These are phyloP conservation scores for Caloenas nicobarica DNA, from an alignment of 2,113 vertebrate genomes.

Conservation along the genomic window DNA sequence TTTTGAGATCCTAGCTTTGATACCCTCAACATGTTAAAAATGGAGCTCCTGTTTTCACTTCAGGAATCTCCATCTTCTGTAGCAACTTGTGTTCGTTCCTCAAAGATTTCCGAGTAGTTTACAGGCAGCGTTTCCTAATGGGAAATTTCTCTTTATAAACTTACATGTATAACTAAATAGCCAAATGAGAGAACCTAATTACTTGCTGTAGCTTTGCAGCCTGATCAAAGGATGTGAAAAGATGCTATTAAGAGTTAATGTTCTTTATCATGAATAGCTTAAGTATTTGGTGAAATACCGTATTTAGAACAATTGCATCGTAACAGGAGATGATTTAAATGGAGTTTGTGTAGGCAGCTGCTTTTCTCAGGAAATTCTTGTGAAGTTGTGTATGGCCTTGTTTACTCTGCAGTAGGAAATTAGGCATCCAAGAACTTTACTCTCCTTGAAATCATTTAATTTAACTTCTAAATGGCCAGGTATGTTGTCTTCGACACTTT, in stretches of 20 bases:
- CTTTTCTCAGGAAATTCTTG: conserved; percentile 37
- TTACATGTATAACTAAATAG: not conserved
- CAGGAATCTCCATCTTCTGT: not conserved
- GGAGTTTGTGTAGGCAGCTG: conserved; percentile 12
- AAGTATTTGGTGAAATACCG: not conserved
- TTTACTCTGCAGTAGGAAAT: not conserved
- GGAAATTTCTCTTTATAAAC: not conserved
- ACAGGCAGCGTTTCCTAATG: not conserved
- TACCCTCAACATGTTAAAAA: not conserved
- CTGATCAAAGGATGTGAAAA: not conserved
- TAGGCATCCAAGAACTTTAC: not conserved
- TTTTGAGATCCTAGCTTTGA: not conserved
- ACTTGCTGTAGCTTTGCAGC: not conserved
- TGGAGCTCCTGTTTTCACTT: not conserved
- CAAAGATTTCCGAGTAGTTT: not conserved
- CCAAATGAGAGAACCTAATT: not conserved
- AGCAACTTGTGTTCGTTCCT: not conserved
- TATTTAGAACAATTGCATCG: conserved; percentile 27
- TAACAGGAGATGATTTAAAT: conserved; percentile 18
- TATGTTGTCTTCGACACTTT: not conserved
- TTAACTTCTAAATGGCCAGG: not conserved
- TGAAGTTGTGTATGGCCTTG: not conserved
- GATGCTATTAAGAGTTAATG: not conserved
- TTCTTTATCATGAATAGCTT: not conserved
- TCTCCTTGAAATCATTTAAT: not conserved